Percentiles rank a stretch among this genome's conserved stretches.
Conservation (phyloP, 1,140 invertebrate species). For the Monochamus saltuarius region DNA sequence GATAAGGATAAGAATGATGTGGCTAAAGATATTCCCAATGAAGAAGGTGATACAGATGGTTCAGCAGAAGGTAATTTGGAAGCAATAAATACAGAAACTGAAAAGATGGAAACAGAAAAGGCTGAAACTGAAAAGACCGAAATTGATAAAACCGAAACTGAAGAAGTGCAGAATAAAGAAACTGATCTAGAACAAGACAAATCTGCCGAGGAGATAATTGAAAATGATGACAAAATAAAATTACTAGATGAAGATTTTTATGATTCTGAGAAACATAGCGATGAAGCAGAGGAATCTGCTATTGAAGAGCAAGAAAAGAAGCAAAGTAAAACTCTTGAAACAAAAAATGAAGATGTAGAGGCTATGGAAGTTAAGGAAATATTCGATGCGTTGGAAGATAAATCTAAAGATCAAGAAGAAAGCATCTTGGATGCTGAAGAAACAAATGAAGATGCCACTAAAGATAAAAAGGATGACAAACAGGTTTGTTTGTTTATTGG, state of each 20-base stretch:
- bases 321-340: background rate
- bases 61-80: background rate
- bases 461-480: conserved; percentile 1
- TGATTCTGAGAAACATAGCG: background rate
- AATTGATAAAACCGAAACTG: conserved; percentile 4
- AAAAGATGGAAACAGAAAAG: background rate
- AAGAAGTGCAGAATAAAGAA: background rate
- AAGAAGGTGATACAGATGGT: background rate
- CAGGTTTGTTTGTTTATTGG: background rate
- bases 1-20: background rate
- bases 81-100: background rate
- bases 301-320: background rate
- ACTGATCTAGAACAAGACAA: background rate
- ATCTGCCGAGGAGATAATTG: background rate
- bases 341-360: conserved; percentile 2
- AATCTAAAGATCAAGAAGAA: conserved; percentile 7
- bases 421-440: conserved; percentile 7
- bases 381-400: background rate
- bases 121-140: background rate
- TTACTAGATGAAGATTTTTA: background rate
- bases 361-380: conserved; percentile 3
- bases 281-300: background rate
- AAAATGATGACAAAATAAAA: background rate
- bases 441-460: background rate
- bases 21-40: background rate